Percentiles rank a stretch among this genome's conserved stretches.
Evolutionary conservation across 2,113 vertebrate species (phyloP).

Genomic region (Engystomops pustulosus): DNA sequence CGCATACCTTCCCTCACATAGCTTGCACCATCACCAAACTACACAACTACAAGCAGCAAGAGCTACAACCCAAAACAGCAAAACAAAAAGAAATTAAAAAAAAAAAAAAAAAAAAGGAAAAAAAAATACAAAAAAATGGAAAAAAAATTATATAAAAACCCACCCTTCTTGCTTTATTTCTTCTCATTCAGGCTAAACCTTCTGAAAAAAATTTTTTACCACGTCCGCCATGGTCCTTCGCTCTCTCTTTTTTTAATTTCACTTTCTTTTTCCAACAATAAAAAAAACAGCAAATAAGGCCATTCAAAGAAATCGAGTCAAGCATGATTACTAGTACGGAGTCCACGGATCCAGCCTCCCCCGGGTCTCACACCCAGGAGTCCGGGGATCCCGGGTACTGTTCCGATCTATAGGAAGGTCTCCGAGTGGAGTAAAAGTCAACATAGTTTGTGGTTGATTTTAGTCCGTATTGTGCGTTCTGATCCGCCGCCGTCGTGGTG

Average conservation of each 20-base stretch:
- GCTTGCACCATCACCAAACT: slow-evolving; percentile 87
- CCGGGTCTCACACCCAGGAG: slow-evolving; percentile 89
- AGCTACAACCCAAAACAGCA: slow-evolving; percentile 82
- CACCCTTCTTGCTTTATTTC: slow-evolving; percentile 65
- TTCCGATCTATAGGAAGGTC: slow-evolving; percentile 90
- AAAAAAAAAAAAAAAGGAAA: slow-evolving; percentile 53
- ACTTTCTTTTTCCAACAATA: slow-evolving; percentile 79
- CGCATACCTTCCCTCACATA: slow-evolving; percentile 84
- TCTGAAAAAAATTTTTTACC: slow-evolving; percentile 64
- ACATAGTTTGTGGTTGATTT: slow-evolving; percentile 94
- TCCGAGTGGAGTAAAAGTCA: slow-evolving; percentile 96
- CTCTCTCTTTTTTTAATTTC: slow-evolving; percentile 79
- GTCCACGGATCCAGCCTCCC: slow-evolving; percentile 65
- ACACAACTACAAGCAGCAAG: slow-evolving; percentile 83
- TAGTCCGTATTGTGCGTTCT: slow-evolving; percentile 86
- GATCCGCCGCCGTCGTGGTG: slow-evolving; percentile 83
- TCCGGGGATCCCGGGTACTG: slow-evolving; percentile 97
- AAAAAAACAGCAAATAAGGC: slow-evolving; percentile 63
- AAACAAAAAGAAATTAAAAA: slow-evolving; percentile 63
- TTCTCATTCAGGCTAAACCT: slow-evolving; percentile 70
- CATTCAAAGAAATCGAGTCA: slow-evolving; percentile 69
- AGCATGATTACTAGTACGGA: slow-evolving; percentile 68
- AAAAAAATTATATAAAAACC: slow-evolving; percentile 64
- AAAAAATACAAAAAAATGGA: not conserved
- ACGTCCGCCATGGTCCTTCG: slow-evolving; percentile 76